phyloP scores from a whole-genome alignment of 1,140 invertebrate genomes.

The Papilio dardanus region DNA sequence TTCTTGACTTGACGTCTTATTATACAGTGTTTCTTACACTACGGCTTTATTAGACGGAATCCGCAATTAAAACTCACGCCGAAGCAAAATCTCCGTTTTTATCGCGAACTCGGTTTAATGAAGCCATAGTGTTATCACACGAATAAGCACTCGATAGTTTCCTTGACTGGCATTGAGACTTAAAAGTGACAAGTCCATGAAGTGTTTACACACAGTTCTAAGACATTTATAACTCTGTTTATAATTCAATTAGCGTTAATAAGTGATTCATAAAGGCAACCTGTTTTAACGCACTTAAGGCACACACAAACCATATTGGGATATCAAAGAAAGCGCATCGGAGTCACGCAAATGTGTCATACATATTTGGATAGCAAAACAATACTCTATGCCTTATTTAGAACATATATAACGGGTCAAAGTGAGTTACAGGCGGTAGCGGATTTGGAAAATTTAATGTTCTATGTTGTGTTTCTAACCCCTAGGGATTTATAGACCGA shows the following conservation, averaged over 20 bases:
- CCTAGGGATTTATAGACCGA: too few species aligned
- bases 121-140: too few species aligned
- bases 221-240: not conserved
- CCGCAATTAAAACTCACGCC: too few species aligned
- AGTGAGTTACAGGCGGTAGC: conserved; percentile 2
- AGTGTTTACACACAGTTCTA: not conserved
- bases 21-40: too few species aligned
- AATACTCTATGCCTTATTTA: conserved; percentile 30
- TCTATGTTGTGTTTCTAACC: too few species aligned
- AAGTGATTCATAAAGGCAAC: conserved; percentile 30
- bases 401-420: conserved; percentile 7
- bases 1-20: too few species aligned
- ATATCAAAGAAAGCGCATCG: conserved; percentile 39
- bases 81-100: too few species aligned
- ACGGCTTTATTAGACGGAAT: too few species aligned
- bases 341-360: conserved; percentile 38
- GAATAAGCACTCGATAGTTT: not conserved
- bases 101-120: too few species aligned
- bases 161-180: not conserved
- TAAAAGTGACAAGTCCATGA: not conserved
- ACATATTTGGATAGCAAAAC: conserved; percentile 39
- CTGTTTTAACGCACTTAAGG: conserved; percentile 26
- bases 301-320: not conserved
- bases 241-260: conserved; percentile 7
- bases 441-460: not conserved